phyloP scores from a whole-genome alignment of 2,888 invertebrate species.

The Eupithecia centaureata region DNA sequence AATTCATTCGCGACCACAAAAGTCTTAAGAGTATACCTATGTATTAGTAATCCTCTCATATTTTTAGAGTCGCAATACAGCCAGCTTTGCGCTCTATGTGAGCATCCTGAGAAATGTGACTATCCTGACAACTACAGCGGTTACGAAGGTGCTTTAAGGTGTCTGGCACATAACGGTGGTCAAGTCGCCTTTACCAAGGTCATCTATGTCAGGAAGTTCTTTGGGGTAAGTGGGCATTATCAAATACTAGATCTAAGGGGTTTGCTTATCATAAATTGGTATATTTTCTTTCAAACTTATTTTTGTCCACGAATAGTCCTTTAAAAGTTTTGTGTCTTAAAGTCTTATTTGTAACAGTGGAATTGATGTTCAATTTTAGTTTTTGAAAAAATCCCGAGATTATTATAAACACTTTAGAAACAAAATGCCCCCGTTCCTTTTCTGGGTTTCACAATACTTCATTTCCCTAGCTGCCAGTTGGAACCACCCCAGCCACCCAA shows the following conservation, averaged over 20 bases:
- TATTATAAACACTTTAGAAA: neutral
- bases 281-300: neutral
- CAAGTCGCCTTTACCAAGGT: slow-evolving; percentile 95
- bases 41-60: slow-evolving; percentile 17
- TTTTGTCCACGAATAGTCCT: too few relatives aligned
- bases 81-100: slow-evolving; percentile 91
- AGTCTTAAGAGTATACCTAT: too few relatives aligned
- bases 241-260: neutral
- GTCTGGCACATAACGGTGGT: slow-evolving; percentile 91
- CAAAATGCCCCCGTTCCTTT: neutral
- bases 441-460: neutral
- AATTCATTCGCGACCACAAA: too few relatives aligned
- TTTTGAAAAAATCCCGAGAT: neutral
- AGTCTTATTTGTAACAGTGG: too few relatives aligned
- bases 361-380: neutral
- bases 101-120: slow-evolving; percentile 89
- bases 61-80: slow-evolving; percentile 87
- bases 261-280: neutral
- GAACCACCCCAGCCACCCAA: slow-evolving; percentile 81
- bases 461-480: slow-evolving; percentile 46
- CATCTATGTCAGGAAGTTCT: slow-evolving; percentile 90
- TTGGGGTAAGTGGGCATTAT: slow-evolving; percentile 83
- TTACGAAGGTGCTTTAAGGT: slow-evolving; percentile 93
- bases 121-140: slow-evolving; percentile 94
- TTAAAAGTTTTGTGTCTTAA: neutral